A percentile compares a stretch with the other conserved stretches of the same genome.
Evolutionary conservation across 2,797 vertebrate species (phyloP).

Genomic region (Pelochelys cantorii): DNA sequence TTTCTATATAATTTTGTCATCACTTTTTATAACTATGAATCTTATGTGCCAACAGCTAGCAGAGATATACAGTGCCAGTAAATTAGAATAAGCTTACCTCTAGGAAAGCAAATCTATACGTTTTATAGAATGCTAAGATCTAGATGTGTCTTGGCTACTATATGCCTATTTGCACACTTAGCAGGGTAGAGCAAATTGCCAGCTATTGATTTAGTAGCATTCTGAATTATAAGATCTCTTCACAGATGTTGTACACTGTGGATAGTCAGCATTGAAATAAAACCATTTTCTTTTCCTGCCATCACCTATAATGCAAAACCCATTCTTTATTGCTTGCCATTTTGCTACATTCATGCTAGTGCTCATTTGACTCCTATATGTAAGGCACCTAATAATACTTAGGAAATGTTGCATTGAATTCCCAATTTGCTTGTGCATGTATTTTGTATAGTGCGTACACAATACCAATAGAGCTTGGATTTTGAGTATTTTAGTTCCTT

Average conservation of each 20-base stretch:
- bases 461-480: slow-evolving; percentile 3
- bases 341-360: neutral
- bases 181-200: slow-evolving; percentile 18
- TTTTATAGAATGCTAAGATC: neutral
- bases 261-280: slow-evolving; percentile 1
- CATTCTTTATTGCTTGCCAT: neutral
- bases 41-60: neutral
- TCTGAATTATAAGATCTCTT: neutral
- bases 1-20: neutral
- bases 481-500: slow-evolving; percentile 24
- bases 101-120: neutral
- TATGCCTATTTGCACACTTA: slow-evolving; percentile 13
- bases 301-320: neutral
- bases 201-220: slow-evolving; percentile 1
- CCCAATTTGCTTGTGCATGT: neutral
- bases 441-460: neutral
- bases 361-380: neutral
- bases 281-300: neutral
- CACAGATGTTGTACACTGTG: neutral
- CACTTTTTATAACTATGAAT: neutral
- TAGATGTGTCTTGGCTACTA: neutral
- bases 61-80: neutral
- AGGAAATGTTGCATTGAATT: neutral
- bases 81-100: neutral
- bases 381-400: neutral